Percentiles rank a stretch among this genome's conserved stretches.
phyloP scores from a whole-genome alignment of 2,888 invertebrate genomes.

The Anthophora plumipes region DNA sequence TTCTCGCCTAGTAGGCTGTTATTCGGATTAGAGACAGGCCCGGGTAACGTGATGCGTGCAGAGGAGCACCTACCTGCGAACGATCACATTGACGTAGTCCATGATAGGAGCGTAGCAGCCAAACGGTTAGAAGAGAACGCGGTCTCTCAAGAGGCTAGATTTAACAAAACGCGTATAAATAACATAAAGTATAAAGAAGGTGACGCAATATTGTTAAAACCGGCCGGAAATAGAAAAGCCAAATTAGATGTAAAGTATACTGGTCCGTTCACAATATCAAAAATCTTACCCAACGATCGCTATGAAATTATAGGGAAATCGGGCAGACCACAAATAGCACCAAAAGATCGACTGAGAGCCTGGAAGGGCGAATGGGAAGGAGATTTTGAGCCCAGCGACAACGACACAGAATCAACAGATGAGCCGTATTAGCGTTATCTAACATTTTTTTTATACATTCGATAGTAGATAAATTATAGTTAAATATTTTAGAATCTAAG shows the following conservation, averaged over 20 bases:
- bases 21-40: neutral
- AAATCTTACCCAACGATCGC: neutral
- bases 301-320: conserved; percentile 7
- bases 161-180: neutral
- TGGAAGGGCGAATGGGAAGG: conserved; percentile 7
- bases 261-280: neutral
- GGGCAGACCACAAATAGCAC: neutral
- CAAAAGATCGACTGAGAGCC: neutral
- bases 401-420: neutral
- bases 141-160: neutral
- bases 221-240: neutral
- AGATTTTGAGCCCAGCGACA: too few relatives aligned
- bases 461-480: too few relatives aligned
- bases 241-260: conserved; percentile 21
- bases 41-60: neutral
- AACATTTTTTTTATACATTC: too few relatives aligned
- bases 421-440: conserved; percentile 17
- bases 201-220: conserved; percentile 15
- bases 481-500: too few relatives aligned
- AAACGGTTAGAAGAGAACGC: neutral
- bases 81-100: neutral
- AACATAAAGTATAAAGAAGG: conserved; percentile 15
- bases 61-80: neutral
- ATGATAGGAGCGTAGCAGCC: neutral
- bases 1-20: conserved; percentile 13